These are phyloP conservation scores for Cotesia chilonis DNA, from an alignment of 1,140 invertebrate species.

Conservation along the genomic window DNA sequence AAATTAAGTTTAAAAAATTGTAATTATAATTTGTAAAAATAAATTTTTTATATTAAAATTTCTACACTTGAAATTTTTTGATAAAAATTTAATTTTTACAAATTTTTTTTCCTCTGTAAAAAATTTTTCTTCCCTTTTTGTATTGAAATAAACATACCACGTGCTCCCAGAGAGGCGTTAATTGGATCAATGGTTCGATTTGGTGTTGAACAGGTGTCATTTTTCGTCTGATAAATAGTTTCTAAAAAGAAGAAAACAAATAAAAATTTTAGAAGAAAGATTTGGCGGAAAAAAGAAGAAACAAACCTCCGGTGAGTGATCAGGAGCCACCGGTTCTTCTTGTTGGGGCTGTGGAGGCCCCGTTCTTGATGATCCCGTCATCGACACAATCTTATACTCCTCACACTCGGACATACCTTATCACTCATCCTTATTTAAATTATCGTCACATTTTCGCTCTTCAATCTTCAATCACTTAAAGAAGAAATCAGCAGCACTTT, in stretches of 20 bases:
- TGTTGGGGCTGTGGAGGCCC: conserved; percentile 50
- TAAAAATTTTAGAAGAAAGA: neutral
- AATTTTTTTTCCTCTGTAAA: too few relatives aligned
- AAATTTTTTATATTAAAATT: too few relatives aligned
- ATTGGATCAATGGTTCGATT: conserved; percentile 63
- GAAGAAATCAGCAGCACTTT: too few relatives aligned
- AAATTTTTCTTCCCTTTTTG: too few relatives aligned
- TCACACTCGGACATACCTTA: conserved; percentile 54
- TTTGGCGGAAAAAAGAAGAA: neutral
- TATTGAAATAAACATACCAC: conserved; percentile 66
- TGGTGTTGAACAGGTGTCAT: conserved; percentile 50
- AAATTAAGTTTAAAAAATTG: too few relatives aligned
- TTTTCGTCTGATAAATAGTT: conserved; percentile 41
- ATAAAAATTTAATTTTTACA: too few relatives aligned
- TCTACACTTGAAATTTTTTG: too few relatives aligned
- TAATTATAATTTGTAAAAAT: too few relatives aligned
- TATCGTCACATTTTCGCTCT: too few relatives aligned
- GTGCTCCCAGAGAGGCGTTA: conserved; percentile 81
- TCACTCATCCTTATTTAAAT: conserved; percentile 47
- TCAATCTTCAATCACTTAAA: too few relatives aligned
- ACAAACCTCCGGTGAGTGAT: conserved; percentile 20
- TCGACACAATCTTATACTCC: conserved; percentile 42
- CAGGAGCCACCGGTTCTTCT: conserved; percentile 42
- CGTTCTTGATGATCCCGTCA: conserved; percentile 52
- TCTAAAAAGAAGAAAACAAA: conserved; percentile 28